Evolutionary conservation across 2,888 invertebrate genomes (phyloP).

Genomic region (Xanthorhoe spadicearia): DNA sequence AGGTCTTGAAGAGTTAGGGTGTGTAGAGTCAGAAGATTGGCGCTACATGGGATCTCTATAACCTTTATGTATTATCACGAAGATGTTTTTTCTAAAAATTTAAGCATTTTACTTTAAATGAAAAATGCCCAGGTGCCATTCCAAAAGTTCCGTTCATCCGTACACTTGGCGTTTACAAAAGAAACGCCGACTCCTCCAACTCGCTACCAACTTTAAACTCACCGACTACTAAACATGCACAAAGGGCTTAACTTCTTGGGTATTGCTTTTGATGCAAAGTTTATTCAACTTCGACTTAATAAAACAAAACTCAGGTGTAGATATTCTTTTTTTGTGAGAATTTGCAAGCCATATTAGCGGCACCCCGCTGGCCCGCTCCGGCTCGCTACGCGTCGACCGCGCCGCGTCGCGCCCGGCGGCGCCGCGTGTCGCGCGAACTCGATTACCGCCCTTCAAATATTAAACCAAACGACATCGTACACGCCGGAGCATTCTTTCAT

Average conservation of each 20-base stretch:
- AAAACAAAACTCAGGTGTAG: no score
- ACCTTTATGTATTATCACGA: no score
- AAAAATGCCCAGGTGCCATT: background rate
- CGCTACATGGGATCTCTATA: no score
- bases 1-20: no score
- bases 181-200: background rate
- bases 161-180: background rate
- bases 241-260: background rate
- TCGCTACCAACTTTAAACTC: background rate
- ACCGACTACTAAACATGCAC: background rate
- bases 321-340: no score
- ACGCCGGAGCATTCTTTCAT: constrained; percentile 34
- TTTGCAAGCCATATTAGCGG: no score
- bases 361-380: background rate
- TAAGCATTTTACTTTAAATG: no score
- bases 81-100: no score
- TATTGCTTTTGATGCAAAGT: background rate
- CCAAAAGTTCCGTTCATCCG: background rate
- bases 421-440: constrained; percentile 23
- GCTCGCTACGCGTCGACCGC: background rate
- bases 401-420: background rate
- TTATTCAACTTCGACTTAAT: no score
- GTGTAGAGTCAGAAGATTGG: no score
- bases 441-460: constrained; percentile 42
- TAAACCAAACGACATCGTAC: constrained; percentile 40